Conservation (phyloP, 2,888 invertebrate species). For the Vanessa cardui region DNA sequence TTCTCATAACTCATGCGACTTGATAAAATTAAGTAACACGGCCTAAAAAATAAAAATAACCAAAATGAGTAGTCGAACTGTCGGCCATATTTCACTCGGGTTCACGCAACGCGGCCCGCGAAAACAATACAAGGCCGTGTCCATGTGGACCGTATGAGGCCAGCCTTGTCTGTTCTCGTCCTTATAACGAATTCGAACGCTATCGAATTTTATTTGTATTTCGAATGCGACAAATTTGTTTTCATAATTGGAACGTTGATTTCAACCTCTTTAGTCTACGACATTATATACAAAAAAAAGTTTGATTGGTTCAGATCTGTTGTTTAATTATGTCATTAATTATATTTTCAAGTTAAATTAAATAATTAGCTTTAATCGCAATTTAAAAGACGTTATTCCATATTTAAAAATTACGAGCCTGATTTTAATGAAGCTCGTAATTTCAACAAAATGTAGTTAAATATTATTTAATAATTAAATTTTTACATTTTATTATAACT, state of each 20-base stretch:
- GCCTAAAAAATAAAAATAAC: slow-evolving; percentile 74
- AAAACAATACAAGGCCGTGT: slow-evolving; percentile 81
- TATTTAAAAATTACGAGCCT: slow-evolving; percentile 15
- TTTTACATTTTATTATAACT: slow-evolving; percentile 29
- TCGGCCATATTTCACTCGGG: slow-evolving; percentile 77
- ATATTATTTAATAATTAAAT: slow-evolving; percentile 16
- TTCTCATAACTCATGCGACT: slow-evolving; percentile 80
- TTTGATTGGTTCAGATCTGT: neutral
- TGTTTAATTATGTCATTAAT: neutral
- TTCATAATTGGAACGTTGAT: slow-evolving; percentile 12
- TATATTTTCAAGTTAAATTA: slow-evolving; percentile 5
- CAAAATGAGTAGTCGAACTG: slow-evolving; percentile 78
- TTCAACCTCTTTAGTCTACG: neutral
- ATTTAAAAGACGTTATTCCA: slow-evolving; percentile 14
- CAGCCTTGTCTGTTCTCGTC: slow-evolving; percentile 25
- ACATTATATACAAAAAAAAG: neutral
- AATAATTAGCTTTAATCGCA: slow-evolving; percentile 19
- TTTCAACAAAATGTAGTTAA: slow-evolving; percentile 13
- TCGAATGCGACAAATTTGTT: slow-evolving; percentile 16
- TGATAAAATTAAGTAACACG: slow-evolving; percentile 82
- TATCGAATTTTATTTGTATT: slow-evolving; percentile 26
- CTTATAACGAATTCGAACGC: slow-evolving; percentile 20
- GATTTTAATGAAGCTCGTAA: neutral
- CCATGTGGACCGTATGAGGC: slow-evolving; percentile 31
- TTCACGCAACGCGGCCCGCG: slow-evolving; percentile 79